phyloP scores from a whole-genome alignment of 1,140 invertebrate species.

The Myzus persicae region DNA sequence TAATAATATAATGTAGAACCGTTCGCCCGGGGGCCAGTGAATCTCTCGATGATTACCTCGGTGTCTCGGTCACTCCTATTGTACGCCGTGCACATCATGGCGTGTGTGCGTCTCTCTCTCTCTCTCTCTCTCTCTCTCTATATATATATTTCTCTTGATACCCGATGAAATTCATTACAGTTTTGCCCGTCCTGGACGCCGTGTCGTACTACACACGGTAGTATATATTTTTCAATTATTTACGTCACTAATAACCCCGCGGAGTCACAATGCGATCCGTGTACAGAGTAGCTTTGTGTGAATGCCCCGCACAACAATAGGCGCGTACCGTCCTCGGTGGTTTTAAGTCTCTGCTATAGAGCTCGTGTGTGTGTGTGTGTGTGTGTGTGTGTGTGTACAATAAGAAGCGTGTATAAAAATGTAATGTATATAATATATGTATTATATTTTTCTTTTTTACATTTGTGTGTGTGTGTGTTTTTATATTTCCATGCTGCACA shows the following conservation, averaged over 20 bases:
- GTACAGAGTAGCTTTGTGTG: conserved; percentile 27
- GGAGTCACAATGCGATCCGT: conserved; percentile 44
- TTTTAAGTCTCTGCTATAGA: background rate
- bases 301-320: conserved; percentile 53
- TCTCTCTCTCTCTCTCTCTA: background rate
- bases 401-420: conserved; percentile 19
- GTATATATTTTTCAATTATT: conserved; percentile 45
- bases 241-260: conserved; percentile 54
- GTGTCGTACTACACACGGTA: background rate
- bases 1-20: background rate
- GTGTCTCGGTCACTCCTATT: background rate
- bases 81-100: background rate
- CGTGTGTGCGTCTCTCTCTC: background rate
- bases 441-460: background rate
- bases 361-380: too few species aligned
- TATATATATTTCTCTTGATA: background rate
- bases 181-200: background rate
- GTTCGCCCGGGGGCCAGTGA: background rate
- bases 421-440: background rate
- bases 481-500: background rate
- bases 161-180: conserved; percentile 48
- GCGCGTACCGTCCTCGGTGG: conserved; percentile 19
- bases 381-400: background rate
- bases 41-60: conserved; percentile 26
- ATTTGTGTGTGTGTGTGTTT: conserved; percentile 4